Evolutionary conservation across 2,888 invertebrate genomes (phyloP), one percentile per base, ranked within the genome.

Genomic region (Netelia fuscicornis): DNA sequence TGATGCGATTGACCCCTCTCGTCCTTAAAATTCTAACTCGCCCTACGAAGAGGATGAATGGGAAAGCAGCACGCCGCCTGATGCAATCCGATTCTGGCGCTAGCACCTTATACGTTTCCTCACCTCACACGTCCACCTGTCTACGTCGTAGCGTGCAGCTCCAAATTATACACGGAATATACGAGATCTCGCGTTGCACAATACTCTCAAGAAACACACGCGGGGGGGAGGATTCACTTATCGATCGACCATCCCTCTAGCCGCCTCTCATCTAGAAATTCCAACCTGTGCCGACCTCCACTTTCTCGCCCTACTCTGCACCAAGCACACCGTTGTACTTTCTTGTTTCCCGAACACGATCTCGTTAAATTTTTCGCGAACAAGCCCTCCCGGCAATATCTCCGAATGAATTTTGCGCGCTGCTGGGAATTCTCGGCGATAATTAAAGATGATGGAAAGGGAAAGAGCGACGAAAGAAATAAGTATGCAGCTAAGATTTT

Each of bases 341-440:
- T 25, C 37, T 23, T 23, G 44, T 6, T 17, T 11, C 60, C 56
- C 30, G 20, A 25, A 56, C 56, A 0, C n/a, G 17, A 56, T 56
- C 76, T 72, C 82, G 77, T 83, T 78, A 78, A 54, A 78, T 56
- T 74, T 30, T 52, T 54, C 62, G 30, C 56, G 62, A 77, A 74
- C 56, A 74, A 80, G 72, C 76, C 30, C 48, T 74, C 54, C 17
- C 37, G 1, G 6, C 52, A 9, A 6, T 37, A 10, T 17, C 17
- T 54, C 37, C 9, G 52, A 52, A 10, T 68, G 54, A 64, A 71
- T 80, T 76, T 64, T 68, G 25, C 11, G 60, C 76, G 56, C 17
- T 0, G n/a, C 60, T 58, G 71, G 64, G 17, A 9, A 67, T 72
- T 58, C 60, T 67, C 62, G 37, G 13, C 13, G 17, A 37, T 13